Evolutionary conservation across 2,888 invertebrate genomes (phyloP).

Genomic region (Seladonia tumulorum): DNA sequence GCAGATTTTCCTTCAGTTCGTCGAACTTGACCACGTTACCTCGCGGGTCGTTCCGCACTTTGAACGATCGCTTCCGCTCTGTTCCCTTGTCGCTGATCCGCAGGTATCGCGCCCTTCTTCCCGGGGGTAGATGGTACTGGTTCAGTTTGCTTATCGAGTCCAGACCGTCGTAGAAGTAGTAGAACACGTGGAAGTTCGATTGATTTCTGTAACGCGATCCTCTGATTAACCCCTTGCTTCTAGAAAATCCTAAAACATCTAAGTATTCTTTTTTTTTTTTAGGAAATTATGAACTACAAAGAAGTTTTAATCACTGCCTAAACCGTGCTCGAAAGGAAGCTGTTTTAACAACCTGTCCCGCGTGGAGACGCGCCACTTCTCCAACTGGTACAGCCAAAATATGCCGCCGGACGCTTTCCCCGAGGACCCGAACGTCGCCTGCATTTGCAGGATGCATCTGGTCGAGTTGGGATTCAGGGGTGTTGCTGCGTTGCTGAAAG

Average conservation of each 20-base stretch:
- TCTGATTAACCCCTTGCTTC: background rate
- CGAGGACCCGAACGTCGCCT: slow-evolving; percentile 93
- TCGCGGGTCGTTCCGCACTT: slow-evolving; percentile 88
- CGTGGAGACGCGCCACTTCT: slow-evolving; percentile 94
- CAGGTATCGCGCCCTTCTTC: slow-evolving; percentile 91
- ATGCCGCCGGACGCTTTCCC: slow-evolving; percentile 96
- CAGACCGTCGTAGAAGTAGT: slow-evolving; percentile 95
- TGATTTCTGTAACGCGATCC: slow-evolving; percentile 87
- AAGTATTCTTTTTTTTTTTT: background rate
- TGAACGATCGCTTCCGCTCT: slow-evolving; percentile 85
- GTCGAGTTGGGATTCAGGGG: slow-evolving; percentile 94
- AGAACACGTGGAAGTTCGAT: slow-evolving; percentile 95
- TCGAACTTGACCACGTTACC: slow-evolving; percentile 88
- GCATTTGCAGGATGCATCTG: slow-evolving; percentile 91
- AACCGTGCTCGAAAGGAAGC: background rate
- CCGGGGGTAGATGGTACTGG: slow-evolving; percentile 88
- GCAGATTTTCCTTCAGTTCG: slow-evolving; percentile 88
- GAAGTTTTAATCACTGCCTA: background rate
- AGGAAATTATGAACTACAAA: background rate
- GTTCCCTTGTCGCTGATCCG: slow-evolving; percentile 87
- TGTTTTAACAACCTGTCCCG: slow-evolving; percentile 86
- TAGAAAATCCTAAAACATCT: too few species aligned
- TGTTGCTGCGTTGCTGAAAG: slow-evolving; percentile 93
- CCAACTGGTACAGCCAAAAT: slow-evolving; percentile 93
- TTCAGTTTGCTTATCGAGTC: slow-evolving; percentile 88